Evolutionary conservation across 92 coral and sea anemone species (phyloP), one percentile per base, ranked within the genome.

Genomic region (Muricea muricata): DNA sequence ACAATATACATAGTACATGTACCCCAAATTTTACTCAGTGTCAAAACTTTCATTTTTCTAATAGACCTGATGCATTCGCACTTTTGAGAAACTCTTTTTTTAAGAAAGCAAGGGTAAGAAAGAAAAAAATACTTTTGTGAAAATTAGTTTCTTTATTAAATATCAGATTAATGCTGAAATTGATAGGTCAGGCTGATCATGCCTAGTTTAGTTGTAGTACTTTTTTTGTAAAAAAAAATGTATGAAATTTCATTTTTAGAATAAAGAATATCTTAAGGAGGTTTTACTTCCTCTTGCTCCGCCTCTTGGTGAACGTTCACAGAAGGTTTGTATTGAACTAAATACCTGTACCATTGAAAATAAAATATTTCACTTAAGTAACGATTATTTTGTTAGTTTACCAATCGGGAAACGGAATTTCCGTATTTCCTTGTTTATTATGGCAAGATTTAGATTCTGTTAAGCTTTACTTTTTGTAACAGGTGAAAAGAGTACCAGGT

Each of bases 401-500:
- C n/a, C n/a, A n/a, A n/a, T n/a, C n/a, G n/a, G n/a, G n/a, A n/a
- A n/a, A n/a, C n/a, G n/a, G n/a, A n/a, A n/a, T n/a, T n/a, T n/a
- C n/a, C n/a, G n/a, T n/a, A n/a, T n/a, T n/a, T n/a, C n/a, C n/a
- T n/a, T n/a, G n/a, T n/a, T n/a, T n/a, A n/a, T n/a, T n/a, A n/a
- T n/a, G n/a, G n/a, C n/a, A n/a, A 21, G 18, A 21, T 8, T 14
- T 14, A 17, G 4, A 14, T 54, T 25, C 20, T 54, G 7, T 54
- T 4, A 37, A 37, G 42, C 9, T 9, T 52, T 52, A 20, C 60
- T 21, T 6, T 23, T 31, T 33, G 13, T 80, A 1, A 34, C 18
- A 70, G 99, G 99, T 96, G n/a, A 96, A 90, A 58, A 83, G 94
- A 68, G 99, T 96, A 10, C 97, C 98, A 45, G 99, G 99, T 24